These are phyloP conservation scores for Clunio marinus DNA, from an alignment of 2,888 invertebrate species.

Conservation along the genomic window DNA sequence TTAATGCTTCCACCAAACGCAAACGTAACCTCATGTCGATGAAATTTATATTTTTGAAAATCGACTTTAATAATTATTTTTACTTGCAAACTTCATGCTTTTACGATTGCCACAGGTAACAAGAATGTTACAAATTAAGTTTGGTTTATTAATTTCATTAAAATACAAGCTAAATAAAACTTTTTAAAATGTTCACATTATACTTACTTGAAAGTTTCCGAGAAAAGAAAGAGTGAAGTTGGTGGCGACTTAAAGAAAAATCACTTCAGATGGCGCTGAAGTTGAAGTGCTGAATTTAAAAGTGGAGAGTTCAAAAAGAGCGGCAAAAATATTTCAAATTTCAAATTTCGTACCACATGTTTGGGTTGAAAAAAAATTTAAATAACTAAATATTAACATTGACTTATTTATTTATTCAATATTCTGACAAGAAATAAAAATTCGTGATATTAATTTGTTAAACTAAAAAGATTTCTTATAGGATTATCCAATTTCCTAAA, in stretches of 20 bases:
- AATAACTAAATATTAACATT: too few species aligned
- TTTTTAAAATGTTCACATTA: not conserved
- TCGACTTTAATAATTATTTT: not conserved
- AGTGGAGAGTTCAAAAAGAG: not conserved
- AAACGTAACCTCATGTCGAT: not conserved
- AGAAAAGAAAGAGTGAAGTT: not conserved
- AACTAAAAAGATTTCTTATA: too few species aligned
- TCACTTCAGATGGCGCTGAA: too few species aligned
- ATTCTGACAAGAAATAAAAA: too few species aligned
- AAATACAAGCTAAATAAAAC: not conserved
- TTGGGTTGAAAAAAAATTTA: too few species aligned
- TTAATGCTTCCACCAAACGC: not conserved
- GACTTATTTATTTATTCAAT: too few species aligned
- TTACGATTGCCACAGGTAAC: slow-evolving; percentile 40
- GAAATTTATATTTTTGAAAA: not conserved
- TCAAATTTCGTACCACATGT: slow-evolving; percentile 43
- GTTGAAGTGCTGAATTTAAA: not conserved
- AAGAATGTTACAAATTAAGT: not conserved
- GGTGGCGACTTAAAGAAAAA: not conserved
- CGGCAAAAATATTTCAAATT: not conserved
- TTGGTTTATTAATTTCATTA: not conserved
- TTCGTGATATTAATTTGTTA: too few species aligned
- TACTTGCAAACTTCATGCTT: not conserved
- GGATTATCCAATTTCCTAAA: too few species aligned
- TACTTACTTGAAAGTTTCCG: not conserved